These are phyloP conservation scores for Mus spicilegus DNA, from an alignment of 2,113 vertebrate genomes.

Conservation along the genomic window DNA sequence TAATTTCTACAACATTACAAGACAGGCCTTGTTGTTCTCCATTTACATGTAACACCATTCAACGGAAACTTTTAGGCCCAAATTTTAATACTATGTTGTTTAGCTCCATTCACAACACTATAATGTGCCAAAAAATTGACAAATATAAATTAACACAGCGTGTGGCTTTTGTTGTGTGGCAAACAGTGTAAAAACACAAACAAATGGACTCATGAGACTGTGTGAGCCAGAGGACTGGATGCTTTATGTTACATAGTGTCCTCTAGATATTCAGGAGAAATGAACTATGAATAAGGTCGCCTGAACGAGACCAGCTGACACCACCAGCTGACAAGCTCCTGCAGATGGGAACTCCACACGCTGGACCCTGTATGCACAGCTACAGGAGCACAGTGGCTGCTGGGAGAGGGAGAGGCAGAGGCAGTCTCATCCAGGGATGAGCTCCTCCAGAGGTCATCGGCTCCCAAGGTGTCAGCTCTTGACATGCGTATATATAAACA, in stretches of 20 bases:
- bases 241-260: not conserved
- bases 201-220: not conserved
- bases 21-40: not conserved
- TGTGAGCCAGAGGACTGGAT: not conserved
- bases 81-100: constrained; percentile 3
- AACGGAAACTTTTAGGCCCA: not conserved
- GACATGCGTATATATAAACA: not conserved
- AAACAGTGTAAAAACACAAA: not conserved
- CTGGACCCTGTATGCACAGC: not conserved
- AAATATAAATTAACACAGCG: not conserved
- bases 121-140: not conserved
- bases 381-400: not conserved
- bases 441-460: not conserved
- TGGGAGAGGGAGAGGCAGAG: no score
- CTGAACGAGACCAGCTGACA: not conserved
- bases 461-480: not conserved
- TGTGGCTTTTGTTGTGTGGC: not conserved
- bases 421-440: not conserved
- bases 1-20: constrained; percentile 2
- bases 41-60: constrained; percentile 19
- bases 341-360: not conserved
- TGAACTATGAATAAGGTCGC: not conserved
- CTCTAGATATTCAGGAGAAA: not conserved
- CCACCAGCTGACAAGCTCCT: not conserved
- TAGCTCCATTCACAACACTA: not conserved